phyloP scores from a whole-genome alignment of 2,888 invertebrate genomes.

The Phrixothrix hirtus region DNA sequence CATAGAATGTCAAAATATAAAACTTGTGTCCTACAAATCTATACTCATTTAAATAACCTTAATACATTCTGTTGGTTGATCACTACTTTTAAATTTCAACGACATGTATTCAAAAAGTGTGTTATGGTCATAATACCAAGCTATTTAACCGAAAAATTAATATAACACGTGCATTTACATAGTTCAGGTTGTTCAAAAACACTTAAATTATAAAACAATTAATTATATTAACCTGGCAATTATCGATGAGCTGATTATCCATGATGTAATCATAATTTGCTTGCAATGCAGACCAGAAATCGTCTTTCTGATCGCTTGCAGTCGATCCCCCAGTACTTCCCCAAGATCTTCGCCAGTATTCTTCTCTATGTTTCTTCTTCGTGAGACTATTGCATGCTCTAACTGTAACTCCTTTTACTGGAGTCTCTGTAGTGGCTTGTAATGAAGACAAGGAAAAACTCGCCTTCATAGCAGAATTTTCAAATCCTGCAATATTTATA shows the following conservation, averaged over 20 bases:
- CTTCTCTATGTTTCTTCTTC: conserved; percentile 66
- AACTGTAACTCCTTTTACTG: conserved; percentile 61
- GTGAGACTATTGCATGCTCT: conserved; percentile 85
- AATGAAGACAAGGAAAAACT: conserved; percentile 83
- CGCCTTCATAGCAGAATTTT: conserved; percentile 72
- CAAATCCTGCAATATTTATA: no score
- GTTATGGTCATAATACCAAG: no score
- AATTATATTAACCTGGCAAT: conserved; percentile 65
- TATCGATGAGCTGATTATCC: conserved; percentile 91
- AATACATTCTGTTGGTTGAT: no score
- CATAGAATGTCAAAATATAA: no score
- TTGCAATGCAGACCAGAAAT: conserved; percentile 89
- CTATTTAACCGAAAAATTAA: no score
- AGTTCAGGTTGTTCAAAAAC: no score
- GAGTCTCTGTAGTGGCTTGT: conserved; percentile 61
- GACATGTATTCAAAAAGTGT: no score
- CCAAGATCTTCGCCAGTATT: conserved; percentile 76
- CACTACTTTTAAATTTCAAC: no score
- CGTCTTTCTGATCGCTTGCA: conserved; percentile 78
- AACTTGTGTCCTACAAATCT: no score
- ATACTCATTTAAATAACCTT: no score
- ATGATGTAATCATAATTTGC: conserved; percentile 93
- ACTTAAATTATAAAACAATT: no score
- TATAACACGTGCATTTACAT: no score
- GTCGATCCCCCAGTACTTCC: conserved; percentile 70